Percentiles rank a stretch among this genome's conserved stretches.
These are phyloP conservation scores for Lysandra bellargus DNA, from an alignment of 2,888 invertebrate genomes.

Conservation along the genomic window DNA sequence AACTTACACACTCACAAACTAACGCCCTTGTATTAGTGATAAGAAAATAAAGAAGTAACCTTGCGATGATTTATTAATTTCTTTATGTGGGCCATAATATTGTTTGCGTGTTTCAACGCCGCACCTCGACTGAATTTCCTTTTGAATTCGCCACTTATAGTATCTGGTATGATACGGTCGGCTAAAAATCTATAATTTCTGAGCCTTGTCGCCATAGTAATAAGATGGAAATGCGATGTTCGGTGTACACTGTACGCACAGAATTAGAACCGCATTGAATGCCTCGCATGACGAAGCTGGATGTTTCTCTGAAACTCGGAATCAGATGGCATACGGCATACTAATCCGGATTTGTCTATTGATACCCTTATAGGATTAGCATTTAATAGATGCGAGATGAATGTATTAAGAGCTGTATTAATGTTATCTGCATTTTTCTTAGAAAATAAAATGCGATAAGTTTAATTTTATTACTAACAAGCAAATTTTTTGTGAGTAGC, in stretches of 20 bases:
- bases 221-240: not conserved
- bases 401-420: too few species aligned
- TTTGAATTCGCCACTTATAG: not conserved
- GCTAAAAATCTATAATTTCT: not conserved
- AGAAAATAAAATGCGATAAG: too few species aligned
- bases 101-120: constrained; percentile 19
- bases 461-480: too few species aligned
- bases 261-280: constrained; percentile 2
- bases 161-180: not conserved
- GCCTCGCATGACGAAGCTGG: not conserved
- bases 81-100: constrained; percentile 7
- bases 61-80: constrained; percentile 3
- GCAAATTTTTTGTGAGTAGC: too few species aligned
- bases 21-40: not conserved
- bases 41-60: not conserved
- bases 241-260: not conserved
- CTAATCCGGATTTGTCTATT: not conserved
- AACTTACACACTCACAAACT: not conserved
- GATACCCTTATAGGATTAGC: not conserved
- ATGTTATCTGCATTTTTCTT: too few species aligned
- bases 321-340: not conserved
- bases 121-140: constrained; percentile 11
- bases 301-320: constrained; percentile 7
- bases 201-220: not conserved
- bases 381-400: too few species aligned